Conservation (phyloP, 1,140 invertebrate genomes). For the Drosophila trapezifrons region DNA sequence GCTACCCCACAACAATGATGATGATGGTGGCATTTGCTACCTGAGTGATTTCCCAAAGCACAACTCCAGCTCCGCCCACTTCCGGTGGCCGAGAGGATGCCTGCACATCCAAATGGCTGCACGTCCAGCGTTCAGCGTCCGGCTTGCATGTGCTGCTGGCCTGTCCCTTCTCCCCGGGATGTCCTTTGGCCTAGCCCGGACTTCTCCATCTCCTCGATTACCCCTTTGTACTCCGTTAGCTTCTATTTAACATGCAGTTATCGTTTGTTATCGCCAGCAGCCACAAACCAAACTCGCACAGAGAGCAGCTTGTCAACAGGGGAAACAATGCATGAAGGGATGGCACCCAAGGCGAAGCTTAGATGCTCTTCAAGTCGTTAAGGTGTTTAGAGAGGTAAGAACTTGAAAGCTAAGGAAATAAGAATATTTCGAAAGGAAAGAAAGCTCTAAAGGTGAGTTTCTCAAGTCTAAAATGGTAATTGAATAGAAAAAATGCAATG, state of each 20-base stretch:
- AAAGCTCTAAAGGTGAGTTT: no score
- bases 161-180: slow-evolving; percentile 37
- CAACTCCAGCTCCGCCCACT: slow-evolving; percentile 1
- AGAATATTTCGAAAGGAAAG: no score
- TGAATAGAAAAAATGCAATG: no score
- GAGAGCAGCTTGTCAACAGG: slow-evolving; percentile 71
- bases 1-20: slow-evolving; percentile 33
- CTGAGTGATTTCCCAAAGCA: slow-evolving; percentile 78
- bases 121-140: slow-evolving; percentile 61
- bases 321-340: slow-evolving; percentile 31
- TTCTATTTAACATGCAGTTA: slow-evolving; percentile 83
- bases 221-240: slow-evolving; percentile 59
- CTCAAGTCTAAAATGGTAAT: not conserved
- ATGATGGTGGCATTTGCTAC: slow-evolving; percentile 79
- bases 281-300: slow-evolving; percentile 59
- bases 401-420: no score
- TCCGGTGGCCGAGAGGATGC: slow-evolving; percentile 14
- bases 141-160: slow-evolving; percentile 60
- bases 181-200: not conserved
- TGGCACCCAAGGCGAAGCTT: slow-evolving; percentile 6
- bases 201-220: slow-evolving; percentile 10
- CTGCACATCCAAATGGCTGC: slow-evolving; percentile 71
- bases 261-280: slow-evolving; percentile 82
- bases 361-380: slow-evolving; percentile 20
- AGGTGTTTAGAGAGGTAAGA: not conserved